A percentile compares a stretch with the other conserved stretches of the same genome.
Conservation (phyloP, 1,140 invertebrate genomes). For the Pogonus chalceus region DNA sequence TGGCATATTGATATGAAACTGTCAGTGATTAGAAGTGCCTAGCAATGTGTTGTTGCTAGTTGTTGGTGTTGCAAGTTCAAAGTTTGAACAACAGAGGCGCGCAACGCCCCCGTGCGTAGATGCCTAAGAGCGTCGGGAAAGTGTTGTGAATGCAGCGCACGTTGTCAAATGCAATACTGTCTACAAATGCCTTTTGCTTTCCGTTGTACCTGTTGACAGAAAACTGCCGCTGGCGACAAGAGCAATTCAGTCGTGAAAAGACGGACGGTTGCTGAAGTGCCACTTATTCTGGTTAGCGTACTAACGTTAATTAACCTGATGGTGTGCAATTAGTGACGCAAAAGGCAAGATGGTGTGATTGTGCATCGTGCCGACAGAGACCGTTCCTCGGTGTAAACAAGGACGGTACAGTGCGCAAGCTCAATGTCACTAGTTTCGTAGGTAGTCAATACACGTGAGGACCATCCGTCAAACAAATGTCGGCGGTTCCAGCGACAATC, state of each 20-base stretch:
- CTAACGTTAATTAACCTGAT: not conserved
- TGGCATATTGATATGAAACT: not conserved
- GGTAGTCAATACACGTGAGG: slow-evolving; percentile 1
- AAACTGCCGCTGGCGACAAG: too few species aligned
- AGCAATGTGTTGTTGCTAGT: not conserved
- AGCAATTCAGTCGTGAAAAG: too few species aligned
- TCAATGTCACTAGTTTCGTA: not conserved
- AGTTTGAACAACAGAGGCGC: not conserved
- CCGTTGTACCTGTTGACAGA: too few species aligned
- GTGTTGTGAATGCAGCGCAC: too few species aligned
- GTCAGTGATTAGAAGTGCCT: not conserved
- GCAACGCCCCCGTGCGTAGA: slow-evolving; percentile 5
- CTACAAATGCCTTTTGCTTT: too few species aligned
- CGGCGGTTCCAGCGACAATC: not conserved
- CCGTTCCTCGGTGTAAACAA: not conserved
- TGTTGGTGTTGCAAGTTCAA: not conserved
- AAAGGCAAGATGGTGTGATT: not conserved
- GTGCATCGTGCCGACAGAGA: not conserved
- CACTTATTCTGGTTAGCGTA: too few species aligned
- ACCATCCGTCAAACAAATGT: not conserved
- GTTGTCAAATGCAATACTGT: too few species aligned
- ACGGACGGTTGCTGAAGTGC: too few species aligned
- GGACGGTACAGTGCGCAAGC: not conserved
- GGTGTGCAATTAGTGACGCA: not conserved
- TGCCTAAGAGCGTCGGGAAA: too few species aligned